Conservation (phyloP, 2,888 invertebrate genomes). For the Portevinia maculata region DNA sequence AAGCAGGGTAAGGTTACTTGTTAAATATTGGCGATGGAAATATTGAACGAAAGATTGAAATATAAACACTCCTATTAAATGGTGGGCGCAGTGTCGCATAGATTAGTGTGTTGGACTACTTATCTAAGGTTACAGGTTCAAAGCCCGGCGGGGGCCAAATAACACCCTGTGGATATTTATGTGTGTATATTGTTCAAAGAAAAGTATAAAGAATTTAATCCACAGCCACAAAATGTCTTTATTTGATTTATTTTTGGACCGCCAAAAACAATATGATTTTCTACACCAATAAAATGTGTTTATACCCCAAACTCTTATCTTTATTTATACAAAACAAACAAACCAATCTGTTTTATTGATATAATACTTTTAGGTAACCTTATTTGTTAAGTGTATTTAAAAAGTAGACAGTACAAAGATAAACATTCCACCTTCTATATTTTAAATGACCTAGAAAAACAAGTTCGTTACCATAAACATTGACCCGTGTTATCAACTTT, state of each 20-base stretch:
- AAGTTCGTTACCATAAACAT: constrained; percentile 2
- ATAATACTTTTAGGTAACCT: neutral
- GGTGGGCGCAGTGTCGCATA: no score
- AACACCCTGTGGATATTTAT: no score
- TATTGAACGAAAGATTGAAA: no score
- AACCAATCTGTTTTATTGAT: neutral
- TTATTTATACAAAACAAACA: constrained; percentile 2
- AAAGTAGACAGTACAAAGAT: neutral
- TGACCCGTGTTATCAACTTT: constrained; percentile 13
- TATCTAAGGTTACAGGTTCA: no score
- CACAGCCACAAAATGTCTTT: no score
- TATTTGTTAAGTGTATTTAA: neutral
- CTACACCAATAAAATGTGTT: neutral
- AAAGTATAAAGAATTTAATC: no score
- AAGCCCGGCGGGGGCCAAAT: no score
- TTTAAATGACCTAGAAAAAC: constrained; percentile 19
- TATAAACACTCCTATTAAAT: no score
- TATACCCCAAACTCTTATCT: neutral
- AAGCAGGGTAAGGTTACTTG: no score
- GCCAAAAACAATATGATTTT: neutral
- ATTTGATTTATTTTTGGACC: neutral
- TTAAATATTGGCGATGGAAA: no score
- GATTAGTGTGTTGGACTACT: no score
- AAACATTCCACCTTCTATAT: neutral
- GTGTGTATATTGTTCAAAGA: no score